Conservation (phyloP, 2,113 vertebrate genomes). For the Benitochromis conjunctus region DNA sequence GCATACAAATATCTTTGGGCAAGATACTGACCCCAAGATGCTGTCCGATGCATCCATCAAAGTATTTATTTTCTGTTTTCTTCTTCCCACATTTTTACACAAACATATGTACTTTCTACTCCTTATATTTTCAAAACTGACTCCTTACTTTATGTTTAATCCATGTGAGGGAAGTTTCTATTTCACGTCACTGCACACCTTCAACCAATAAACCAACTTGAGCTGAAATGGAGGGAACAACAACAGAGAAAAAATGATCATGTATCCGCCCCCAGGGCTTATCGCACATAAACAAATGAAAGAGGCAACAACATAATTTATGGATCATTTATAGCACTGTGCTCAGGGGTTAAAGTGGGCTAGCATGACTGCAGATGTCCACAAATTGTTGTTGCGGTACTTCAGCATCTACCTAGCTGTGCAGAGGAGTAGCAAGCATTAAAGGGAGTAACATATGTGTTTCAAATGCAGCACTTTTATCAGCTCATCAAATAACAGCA, state of each 20-base stretch:
- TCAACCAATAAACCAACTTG: not conserved
- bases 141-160: not conserved
- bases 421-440: not conserved
- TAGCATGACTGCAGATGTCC: not conserved
- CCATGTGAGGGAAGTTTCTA: not conserved
- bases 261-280: not conserved
- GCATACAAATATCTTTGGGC: not conserved
- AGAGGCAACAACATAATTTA: not conserved
- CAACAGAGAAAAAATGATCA: too few relatives aligned
- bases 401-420: not conserved
- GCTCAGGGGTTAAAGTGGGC: not conserved
- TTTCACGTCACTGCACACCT: not conserved
- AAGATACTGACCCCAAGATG: not conserved
- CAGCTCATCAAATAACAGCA: too few relatives aligned
- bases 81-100: not conserved
- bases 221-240: too few relatives aligned
- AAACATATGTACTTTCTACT: not conserved
- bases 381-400: not conserved
- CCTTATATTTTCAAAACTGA: not conserved
- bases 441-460: not conserved
- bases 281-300: not conserved
- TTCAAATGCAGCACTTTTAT: not conserved
- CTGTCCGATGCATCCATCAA: not conserved
- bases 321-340: not conserved
- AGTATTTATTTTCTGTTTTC: not conserved